Base-by-base conservation (phyloP, 2,113 vertebrate genomes). In the Scolopax mira region DNA sequence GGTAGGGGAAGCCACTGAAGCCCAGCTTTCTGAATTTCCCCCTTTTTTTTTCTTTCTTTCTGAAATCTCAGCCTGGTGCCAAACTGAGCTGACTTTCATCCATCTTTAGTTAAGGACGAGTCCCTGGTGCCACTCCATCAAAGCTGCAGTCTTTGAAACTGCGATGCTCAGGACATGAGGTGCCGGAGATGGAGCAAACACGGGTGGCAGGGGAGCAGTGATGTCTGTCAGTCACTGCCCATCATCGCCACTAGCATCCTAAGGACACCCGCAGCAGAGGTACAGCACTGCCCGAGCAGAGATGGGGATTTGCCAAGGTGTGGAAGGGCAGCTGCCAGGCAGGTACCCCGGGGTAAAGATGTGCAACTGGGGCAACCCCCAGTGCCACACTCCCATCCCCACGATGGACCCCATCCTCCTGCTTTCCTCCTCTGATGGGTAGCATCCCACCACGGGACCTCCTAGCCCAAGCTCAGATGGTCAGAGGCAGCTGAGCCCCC, bases 341-440 rank as follows among this genome's bases (percentile, higher is more conserved):
- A 37, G 51, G 23, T 23, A 14, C 25, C 0, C 0, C 2, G 3
- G 67, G 21, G 13, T 51, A 22, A 54, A 30, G 21, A 11, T 16
- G 13, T 49, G 28, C 42, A 31, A 6, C 22, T 1, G 2, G 41
- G 46, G 4, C 61, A 55, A 39, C 4, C 30, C 18, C 27, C 7
- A 4, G 7, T 54, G 19, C 27, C 35, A 4, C 0, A 0, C 18
- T 70, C 24, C 35, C 51, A 24, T 41, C 33, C 18, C 18, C 61
- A 4, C 1, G 2, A 57, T 0, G 0, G 15, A 57, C 30, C 27
- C 7, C 4, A 42, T 48, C 13, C 10, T 85, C n/a, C 30, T 1
- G 0, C 33, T 82, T 74, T 17, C 4, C 24, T 90, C 49, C 54
- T 78, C 58, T 81, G 51, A 37, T 24, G 7, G 0, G n/a, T 62